Percentiles rank a stretch among this genome's conserved stretches.
phyloP scores from a whole-genome alignment of 2,888 invertebrate genomes.

The Aphelenchoides bicaudatus region DNA sequence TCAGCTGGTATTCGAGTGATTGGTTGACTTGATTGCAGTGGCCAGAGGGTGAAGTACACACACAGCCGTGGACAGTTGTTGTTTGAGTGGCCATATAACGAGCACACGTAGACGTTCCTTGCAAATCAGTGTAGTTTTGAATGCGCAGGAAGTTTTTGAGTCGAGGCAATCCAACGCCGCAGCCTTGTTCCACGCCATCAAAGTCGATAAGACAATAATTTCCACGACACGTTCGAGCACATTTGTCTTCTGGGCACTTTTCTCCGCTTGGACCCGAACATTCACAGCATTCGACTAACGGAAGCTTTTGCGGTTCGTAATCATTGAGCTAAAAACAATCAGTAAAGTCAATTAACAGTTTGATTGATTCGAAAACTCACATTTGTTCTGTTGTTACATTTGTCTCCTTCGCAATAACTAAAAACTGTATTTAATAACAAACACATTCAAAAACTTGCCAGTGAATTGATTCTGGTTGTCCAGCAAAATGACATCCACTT shows the following conservation, averaged over 20 bases:
- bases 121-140: constrained; percentile 46
- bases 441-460: too few species aligned
- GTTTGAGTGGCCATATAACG: constrained; percentile 51
- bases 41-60: constrained; percentile 55
- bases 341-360: constrained; percentile 13
- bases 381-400: constrained; percentile 49
- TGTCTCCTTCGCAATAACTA: constrained; percentile 50
- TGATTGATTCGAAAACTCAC: constrained; percentile 26
- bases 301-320: constrained; percentile 50
- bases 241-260: constrained; percentile 45
- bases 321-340: constrained; percentile 41
- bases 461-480: constrained; percentile 54
- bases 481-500: constrained; percentile 56
- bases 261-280: constrained; percentile 52
- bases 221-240: constrained; percentile 50
- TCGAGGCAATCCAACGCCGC: constrained; percentile 54
- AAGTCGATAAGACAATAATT: constrained; percentile 60
- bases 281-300: constrained; percentile 56
- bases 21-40: constrained; percentile 51
- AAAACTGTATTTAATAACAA: too few species aligned
- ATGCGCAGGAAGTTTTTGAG: constrained; percentile 55
- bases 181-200: constrained; percentile 58
- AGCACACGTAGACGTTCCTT: constrained; percentile 52
- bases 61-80: constrained; percentile 55
- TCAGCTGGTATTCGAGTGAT: constrained; percentile 47